A percentile compares a stretch with the other conserved stretches of the same genome.
Evolutionary conservation across 2,113 vertebrate genomes (phyloP).

Genomic region (Caranx ignobilis): DNA sequence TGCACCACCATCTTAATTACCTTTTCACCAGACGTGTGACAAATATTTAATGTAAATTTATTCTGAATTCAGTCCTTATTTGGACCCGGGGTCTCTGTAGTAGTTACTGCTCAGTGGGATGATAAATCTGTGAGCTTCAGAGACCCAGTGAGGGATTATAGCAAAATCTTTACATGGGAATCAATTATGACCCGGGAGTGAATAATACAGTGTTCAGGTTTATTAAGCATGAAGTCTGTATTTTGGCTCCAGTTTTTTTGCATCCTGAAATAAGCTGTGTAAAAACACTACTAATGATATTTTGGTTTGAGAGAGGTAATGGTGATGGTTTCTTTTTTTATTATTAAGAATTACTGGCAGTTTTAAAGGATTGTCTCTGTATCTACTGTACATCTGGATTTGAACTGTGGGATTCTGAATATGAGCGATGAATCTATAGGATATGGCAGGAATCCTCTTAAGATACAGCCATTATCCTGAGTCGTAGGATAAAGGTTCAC

Average conservation of each 20-base stretch:
- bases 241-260: neutral
- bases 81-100: constrained; percentile 28
- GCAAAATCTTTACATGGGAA: constrained; percentile 38
- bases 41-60: constrained; percentile 63
- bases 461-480: constrained; percentile 56
- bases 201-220: constrained; percentile 17
- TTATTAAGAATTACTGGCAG: neutral
- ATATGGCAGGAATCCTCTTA: constrained; percentile 72
- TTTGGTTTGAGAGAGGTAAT: constrained; percentile 3
- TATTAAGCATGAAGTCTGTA: constrained; percentile 11
- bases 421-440: constrained; percentile 46
- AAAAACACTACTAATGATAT: constrained; percentile 12
- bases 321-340: neutral
- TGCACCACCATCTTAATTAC: constrained; percentile 45
- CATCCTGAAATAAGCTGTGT: neutral
- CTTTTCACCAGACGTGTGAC: constrained; percentile 38
- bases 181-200: constrained; percentile 33
- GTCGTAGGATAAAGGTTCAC: constrained; percentile 28
- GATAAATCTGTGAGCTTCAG: constrained; percentile 15
- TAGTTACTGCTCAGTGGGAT: constrained; percentile 49
- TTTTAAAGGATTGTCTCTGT: constrained; percentile 48
- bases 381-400: constrained; percentile 26
- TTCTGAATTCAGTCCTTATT: constrained; percentile 36
- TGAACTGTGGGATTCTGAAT: constrained; percentile 38
- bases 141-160: constrained; percentile 39